Percentiles rank a stretch among this genome's conserved stretches.
Evolutionary conservation across 2,113 vertebrate genomes (phyloP).

Genomic region (Leptocoma aspasia): DNA sequence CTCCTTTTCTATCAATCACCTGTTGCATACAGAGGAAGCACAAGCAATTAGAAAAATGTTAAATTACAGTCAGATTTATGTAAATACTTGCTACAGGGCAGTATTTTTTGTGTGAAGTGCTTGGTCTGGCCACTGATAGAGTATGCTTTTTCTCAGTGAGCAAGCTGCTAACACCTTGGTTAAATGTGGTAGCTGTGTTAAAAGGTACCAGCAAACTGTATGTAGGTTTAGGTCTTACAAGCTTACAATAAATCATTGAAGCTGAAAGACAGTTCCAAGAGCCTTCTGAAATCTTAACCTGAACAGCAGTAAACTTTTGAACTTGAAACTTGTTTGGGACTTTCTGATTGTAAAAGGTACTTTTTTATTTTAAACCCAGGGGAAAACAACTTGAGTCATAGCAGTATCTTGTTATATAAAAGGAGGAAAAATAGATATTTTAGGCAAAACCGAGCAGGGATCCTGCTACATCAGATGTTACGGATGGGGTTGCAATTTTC

Average conservation of each 20-base stretch:
- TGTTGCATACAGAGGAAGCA: background rate
- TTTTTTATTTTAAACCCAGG: background rate
- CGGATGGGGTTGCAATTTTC: background rate
- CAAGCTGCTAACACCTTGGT: background rate
- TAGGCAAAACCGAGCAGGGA: background rate
- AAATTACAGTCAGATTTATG: background rate
- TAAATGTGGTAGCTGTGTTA: accelerated
- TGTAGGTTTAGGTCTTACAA: background rate
- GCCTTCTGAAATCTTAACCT: background rate
- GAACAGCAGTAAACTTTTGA: background rate
- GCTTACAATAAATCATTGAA: background rate
- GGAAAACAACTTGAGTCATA: slow-evolving; percentile 34
- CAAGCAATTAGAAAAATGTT: background rate
- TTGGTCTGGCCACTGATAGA: background rate
- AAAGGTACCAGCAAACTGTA: background rate
- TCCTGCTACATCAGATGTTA: background rate
- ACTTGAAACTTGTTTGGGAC: slow-evolving; percentile 19
- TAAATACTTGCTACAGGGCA: background rate
- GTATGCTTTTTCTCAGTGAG: background rate
- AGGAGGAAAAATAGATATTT: background rate
- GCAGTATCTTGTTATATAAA: background rate
- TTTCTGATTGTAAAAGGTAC: slow-evolving; percentile 40
- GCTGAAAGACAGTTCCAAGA: background rate
- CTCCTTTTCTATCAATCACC: background rate
- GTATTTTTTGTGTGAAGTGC: background rate